These are phyloP conservation scores for Seladonia tumulorum DNA, from an alignment of 2,888 invertebrate genomes.

Conservation along the genomic window DNA sequence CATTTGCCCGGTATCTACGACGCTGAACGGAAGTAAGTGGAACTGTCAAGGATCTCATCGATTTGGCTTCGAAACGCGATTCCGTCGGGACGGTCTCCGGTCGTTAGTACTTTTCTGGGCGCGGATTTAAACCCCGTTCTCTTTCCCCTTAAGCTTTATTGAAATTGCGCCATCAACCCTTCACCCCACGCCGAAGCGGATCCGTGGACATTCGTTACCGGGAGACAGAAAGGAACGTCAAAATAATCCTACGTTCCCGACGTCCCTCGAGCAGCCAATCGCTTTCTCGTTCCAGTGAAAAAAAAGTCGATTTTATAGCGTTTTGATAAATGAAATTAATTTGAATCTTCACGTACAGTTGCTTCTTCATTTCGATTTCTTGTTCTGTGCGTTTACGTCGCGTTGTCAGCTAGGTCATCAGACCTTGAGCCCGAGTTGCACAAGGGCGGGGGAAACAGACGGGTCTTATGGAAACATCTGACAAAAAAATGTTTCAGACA, in stretches of 20 bases:
- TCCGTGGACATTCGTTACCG: slow-evolving; percentile 29
- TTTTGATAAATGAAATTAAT: too few species aligned
- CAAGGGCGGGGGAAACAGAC: too few species aligned
- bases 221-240: neutral
- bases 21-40: slow-evolving; percentile 10
- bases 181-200: neutral
- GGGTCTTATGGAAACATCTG: too few species aligned
- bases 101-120: slow-evolving; percentile 40
- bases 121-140: slow-evolving; percentile 36
- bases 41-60: slow-evolving; percentile 44
- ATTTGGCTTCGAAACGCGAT: slow-evolving; percentile 29
- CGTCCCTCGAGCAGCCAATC: neutral
- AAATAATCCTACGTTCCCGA: neutral
- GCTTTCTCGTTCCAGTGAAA: neutral
- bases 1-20: slow-evolving; percentile 37
- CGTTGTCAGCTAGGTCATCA: too few species aligned
- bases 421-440: too few species aligned
- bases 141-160: slow-evolving; percentile 38
- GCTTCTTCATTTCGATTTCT: too few species aligned
- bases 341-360: too few species aligned
- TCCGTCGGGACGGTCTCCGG: slow-evolving; percentile 24
- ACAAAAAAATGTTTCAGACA: too few species aligned
- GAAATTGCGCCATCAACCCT: slow-evolving; percentile 40
- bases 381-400: too few species aligned
- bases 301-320: neutral